A percentile compares a stretch with the other conserved stretches of the same genome.
Evolutionary conservation across 2,888 invertebrate species (phyloP).

Genomic region (Lithodes maja): DNA sequence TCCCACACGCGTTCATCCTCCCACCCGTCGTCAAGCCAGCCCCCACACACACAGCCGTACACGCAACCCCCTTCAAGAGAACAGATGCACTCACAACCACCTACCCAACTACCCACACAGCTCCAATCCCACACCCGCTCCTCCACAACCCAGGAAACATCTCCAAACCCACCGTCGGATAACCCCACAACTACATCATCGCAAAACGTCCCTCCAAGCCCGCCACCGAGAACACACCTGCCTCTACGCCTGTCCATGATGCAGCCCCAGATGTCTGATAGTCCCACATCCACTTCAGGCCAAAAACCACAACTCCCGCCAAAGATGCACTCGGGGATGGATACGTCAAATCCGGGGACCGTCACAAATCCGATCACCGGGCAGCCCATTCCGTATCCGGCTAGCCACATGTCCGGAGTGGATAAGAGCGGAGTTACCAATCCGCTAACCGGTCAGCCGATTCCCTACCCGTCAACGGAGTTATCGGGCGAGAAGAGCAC

Average conservation of each 20-base stretch:
- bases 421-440: neutral
- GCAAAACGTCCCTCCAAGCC: neutral
- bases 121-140: neutral
- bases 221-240: neutral
- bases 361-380: neutral
- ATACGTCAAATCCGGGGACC: neutral
- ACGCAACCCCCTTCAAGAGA: neutral
- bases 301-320: slow-evolving; percentile 5
- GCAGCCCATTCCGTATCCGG: neutral
- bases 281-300: neutral
- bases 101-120: neutral
- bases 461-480: neutral
- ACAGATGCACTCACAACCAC: neutral
- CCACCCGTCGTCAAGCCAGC: neutral
- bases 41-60: neutral
- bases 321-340: neutral
- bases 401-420: too few species aligned
- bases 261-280: neutral
- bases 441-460: neutral
- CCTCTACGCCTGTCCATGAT: neutral
- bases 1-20: neutral
- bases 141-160: neutral
- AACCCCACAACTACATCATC: neutral
- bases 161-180: neutral
- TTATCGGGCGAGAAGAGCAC: neutral